These are phyloP conservation scores for Turritopsis dohrnii DNA, from an alignment of 30 jellyfish, hydroid and myxozoan genomes.

Conservation along the genomic window DNA sequence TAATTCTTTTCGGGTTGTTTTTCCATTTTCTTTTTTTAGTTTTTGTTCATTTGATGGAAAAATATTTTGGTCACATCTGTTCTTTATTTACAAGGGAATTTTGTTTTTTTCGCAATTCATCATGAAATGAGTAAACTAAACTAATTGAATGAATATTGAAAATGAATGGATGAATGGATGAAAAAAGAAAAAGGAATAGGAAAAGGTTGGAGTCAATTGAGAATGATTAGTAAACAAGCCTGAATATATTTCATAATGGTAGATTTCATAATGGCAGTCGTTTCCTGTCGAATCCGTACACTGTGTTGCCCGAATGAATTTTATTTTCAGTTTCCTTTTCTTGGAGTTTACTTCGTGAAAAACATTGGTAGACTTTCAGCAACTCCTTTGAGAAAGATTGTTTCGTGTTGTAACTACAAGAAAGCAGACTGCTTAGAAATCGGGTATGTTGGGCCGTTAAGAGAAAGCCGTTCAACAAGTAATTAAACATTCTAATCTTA, in stretches of 20 bases:
- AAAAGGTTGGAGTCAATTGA: neutral
- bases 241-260: too few relatives aligned
- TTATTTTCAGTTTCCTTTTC: too few relatives aligned
- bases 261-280: too few relatives aligned
- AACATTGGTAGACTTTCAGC: too few relatives aligned
- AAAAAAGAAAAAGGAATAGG: neutral
- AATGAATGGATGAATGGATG: neutral
- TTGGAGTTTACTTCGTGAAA: too few relatives aligned
- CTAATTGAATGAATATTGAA: neutral
- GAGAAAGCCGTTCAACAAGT: neutral
- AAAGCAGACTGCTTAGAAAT: too few relatives aligned
- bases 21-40: too few relatives aligned
- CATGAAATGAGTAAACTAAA: neutral
- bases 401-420: too few relatives aligned
- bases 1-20: neutral
- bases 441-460: neutral
- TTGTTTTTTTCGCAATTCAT: neutral
- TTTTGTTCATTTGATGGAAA: neutral
- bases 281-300: too few relatives aligned
- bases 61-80: neutral
- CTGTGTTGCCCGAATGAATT: too few relatives aligned
- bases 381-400: too few relatives aligned
- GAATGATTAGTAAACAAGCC: neutral
- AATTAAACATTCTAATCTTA: neutral
- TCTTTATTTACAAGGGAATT: neutral